These are phyloP conservation scores for Halichoeres trimaculatus DNA, from an alignment of 2,113 vertebrate species.

Conservation along the genomic window DNA sequence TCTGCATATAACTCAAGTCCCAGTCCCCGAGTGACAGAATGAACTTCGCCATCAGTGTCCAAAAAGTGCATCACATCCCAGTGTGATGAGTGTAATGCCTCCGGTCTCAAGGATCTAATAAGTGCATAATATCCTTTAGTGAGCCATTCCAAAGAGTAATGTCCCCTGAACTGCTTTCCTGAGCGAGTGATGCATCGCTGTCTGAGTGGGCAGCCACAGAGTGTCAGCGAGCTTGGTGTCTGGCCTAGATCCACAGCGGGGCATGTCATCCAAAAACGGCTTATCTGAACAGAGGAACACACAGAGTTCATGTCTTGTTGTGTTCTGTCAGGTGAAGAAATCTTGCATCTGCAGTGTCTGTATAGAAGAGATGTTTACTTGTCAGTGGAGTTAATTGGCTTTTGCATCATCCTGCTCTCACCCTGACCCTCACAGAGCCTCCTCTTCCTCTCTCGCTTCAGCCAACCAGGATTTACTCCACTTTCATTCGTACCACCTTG, in stretches of 20 bases:
- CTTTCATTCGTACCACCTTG: conserved; percentile 29
- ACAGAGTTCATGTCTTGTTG: conserved; percentile 2
- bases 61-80: conserved; percentile 2
- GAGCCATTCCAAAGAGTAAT: conserved; percentile 42
- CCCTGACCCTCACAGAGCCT: conserved; percentile 50
- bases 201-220: conserved; percentile 14
- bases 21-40: not conserved
- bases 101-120: conserved; percentile 36
- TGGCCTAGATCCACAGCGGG: conserved; percentile 13
- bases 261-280: conserved; percentile 1
- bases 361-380: conserved; percentile 33
- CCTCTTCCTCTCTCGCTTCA: conserved; percentile 3
- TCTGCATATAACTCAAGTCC: not conserved
- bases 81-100: conserved; percentile 26
- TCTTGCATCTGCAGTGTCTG: conserved; percentile 23
- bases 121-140: conserved; percentile 42
- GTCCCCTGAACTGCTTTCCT: conserved; percentile 33
- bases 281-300: conserved; percentile 16
- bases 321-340: conserved; percentile 9
- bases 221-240: conserved; percentile 24
- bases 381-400: conserved; percentile 63
- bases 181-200: conserved; percentile 31
- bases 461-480: conserved; percentile 41
- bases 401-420: conserved; percentile 44
- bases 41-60: not conserved